A percentile compares a stretch with the other conserved stretches of the same genome.
These are phyloP conservation scores for Tachypleus tridentatus DNA, from an alignment of 1,140 invertebrate genomes.

Conservation along the genomic window DNA sequence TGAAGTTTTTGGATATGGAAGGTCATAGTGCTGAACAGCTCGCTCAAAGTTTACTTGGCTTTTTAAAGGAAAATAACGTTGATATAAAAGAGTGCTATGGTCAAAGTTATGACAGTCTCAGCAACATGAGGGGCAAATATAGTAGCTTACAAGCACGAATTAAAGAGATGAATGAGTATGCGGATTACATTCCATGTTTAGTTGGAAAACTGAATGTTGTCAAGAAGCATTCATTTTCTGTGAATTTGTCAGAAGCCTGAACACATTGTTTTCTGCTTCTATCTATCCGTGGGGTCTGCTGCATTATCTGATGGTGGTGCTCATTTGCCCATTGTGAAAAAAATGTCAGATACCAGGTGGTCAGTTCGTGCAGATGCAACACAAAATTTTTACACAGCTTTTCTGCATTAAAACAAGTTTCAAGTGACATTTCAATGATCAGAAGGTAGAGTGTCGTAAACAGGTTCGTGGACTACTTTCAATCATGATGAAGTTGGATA, in stretches of 20 bases:
- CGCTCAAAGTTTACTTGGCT: constrained; percentile 1
- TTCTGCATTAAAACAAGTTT: no score
- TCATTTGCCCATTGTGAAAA: neutral
- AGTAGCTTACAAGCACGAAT: constrained; percentile 9
- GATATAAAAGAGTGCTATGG: constrained; percentile 20
- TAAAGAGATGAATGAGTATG: constrained; percentile 1
- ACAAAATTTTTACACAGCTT: no score
- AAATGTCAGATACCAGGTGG: neutral
- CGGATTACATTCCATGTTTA: constrained; percentile 9
- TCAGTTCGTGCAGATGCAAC: neutral
- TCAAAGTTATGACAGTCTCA: constrained; percentile 25
- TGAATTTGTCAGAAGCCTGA: no score
- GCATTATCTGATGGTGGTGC: neutral
- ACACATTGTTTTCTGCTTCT: constrained; percentile 21
- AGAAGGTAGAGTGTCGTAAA: no score
- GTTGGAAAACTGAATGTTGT: neutral
- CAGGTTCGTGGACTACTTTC: no score
- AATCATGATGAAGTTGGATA: no score
- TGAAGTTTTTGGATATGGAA: constrained; percentile 6
- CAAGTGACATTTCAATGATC: no score
- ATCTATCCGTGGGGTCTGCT: constrained; percentile 18
- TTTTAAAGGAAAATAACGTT: constrained; percentile 11
- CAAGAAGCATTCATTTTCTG: neutral
- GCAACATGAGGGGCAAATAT: constrained; percentile 23
- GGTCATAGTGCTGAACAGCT: constrained; percentile 8